phyloP scores from a whole-genome alignment of 2,888 invertebrate species.

The Trilocha varians region DNA sequence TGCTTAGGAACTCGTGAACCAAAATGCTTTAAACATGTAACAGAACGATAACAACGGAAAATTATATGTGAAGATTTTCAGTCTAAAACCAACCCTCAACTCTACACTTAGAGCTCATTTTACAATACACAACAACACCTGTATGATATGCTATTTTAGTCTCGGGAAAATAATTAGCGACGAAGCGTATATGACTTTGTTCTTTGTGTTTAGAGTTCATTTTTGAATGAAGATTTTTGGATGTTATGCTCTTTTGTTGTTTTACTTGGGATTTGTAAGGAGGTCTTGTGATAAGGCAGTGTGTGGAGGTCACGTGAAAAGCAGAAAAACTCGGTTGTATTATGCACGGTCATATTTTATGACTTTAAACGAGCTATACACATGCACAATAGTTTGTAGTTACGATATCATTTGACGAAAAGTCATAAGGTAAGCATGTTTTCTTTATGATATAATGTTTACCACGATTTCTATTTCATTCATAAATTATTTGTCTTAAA shows the following conservation, averaged over 20 bases:
- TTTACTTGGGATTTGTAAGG: constrained; percentile 42
- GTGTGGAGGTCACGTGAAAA: constrained; percentile 55
- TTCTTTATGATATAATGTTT: no score
- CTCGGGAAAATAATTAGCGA: background rate
- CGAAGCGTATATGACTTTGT: background rate
- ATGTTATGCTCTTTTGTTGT: constrained; percentile 28
- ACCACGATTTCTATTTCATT: no score
- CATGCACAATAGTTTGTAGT: no score
- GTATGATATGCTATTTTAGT: background rate
- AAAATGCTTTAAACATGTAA: constrained; percentile 50
- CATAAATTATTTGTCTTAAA: no score
- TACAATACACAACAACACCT: background rate
- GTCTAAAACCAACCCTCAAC: constrained; percentile 19
- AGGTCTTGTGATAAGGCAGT: constrained; percentile 62
- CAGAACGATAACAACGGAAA: constrained; percentile 46
- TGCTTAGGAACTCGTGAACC: constrained; percentile 37
- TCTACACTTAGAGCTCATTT: background rate
- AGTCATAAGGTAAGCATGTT: no score
- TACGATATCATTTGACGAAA: no score
- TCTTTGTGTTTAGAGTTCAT: constrained; percentile 18
- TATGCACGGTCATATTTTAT: constrained; percentile 19
- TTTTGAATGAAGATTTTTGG: constrained; percentile 12
- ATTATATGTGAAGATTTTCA: constrained; percentile 19
- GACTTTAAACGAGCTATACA: no score
- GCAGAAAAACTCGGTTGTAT: constrained; percentile 33